Base-by-base conservation (phyloP, 2,888 invertebrate species). In the Cataglyphis cursor region DNA sequence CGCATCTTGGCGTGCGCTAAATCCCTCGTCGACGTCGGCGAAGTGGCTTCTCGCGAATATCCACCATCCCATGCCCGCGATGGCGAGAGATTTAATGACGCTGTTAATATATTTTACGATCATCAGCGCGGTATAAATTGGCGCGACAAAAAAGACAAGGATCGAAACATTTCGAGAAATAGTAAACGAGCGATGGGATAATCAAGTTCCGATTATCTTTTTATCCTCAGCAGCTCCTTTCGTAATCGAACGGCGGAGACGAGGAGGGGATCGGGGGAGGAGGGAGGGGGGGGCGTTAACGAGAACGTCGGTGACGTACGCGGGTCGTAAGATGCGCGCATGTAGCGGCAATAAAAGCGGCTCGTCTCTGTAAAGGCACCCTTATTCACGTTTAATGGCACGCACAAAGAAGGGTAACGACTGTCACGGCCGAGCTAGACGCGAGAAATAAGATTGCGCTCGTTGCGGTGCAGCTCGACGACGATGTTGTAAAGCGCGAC, bases 351-450 rank as follows among this genome's bases (percentile, higher is more conserved):
- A 70, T 84, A 84, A 87, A 87, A 59, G 57, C 44, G 18, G 64
- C 68, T 48, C 62, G 61, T 86, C 73, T 61, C 70, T 68, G 51
- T 44, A 68, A 86, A 81, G 62, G 68, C 81, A 86, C 57, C 81
- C 84, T 75, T 57, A 41, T 48, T 59, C 15, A 59, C 48, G 6
- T 84, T 86, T 86, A 84, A 87, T 76, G 62, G 81, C 48, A 57
- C 18, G 57, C 72, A 76, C 84, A 51, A 75, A 72, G 78, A 74
- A 65, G 51, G 80, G 74, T 85, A 70, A 86, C 61, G 82, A 86
- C 62, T 65, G 38, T 76, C 38, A 38, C 31, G 57, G 31, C 18
- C 44, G 59, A 44, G 78, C 35, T 70, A 44, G 78, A 78, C 57
- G 31, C 72, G 75, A 54, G 68, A 76, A 68, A 41, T 54, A 57